Base-by-base conservation (phyloP, 2,113 vertebrate genomes). In the Lepus europaeus region DNA sequence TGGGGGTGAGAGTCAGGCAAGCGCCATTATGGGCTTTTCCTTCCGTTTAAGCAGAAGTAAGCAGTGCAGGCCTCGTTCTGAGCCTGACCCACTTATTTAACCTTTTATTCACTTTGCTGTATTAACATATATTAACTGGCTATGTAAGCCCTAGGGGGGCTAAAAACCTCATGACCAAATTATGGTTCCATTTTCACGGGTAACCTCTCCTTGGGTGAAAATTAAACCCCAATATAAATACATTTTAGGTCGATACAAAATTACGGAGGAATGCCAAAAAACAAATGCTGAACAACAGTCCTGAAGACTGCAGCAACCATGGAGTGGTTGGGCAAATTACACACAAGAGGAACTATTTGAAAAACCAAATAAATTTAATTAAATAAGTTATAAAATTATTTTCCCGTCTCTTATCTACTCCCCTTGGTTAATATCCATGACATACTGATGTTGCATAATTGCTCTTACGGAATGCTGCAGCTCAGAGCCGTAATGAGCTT, bases 61-160 rank as follows among this genome's bases (percentile, higher is more conserved):
- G 97, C 93, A 81, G 93, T 36, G 8, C 76, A 95, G 73, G 90
- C 92, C 84, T 87, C n/a, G 92, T 91, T 36, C 25, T 33, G 78
- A 97, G 91, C 96, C 97, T 97, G 94, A 97, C 95, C 91, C 93
- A 96, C 94, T 98, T 98, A 97, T 76, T 93, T 98, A 97, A 97
- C 96, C 95, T 97, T 96, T 96, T 97, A 91, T 96, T 98, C 95
- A 83, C 97, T 98, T 97, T 64, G 97, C 92, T 97, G 95, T 97
- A 95, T 98, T 98, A 98, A 97, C 97, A 97, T 97, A 96, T 96
- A 95, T 98, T 98, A 98, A 98, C 96, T 95, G 97, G 96, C 97
- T 95, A 94, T 84, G 96, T 94, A 97, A 95, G 95, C 85, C 91
- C 97, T 96, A 94, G 92, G 97, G 97, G 92, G 94, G 97, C 97